Evolutionary conservation across 2,888 invertebrate species (phyloP).

Genomic region (Phortica okadai): DNA sequence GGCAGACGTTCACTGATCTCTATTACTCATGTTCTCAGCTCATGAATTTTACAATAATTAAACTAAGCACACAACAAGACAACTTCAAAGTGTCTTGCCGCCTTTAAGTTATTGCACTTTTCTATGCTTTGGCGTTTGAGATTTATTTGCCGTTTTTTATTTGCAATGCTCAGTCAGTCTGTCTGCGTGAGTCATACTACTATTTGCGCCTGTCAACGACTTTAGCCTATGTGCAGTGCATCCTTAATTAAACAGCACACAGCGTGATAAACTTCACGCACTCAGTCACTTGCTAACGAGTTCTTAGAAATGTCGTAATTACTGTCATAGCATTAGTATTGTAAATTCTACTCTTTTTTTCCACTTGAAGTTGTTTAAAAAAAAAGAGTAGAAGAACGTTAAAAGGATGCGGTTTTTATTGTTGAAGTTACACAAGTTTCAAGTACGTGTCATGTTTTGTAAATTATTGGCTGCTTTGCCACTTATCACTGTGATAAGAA

Average conservation of each 20-base stretch:
- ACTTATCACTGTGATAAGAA: not conserved
- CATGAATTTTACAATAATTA: conserved; percentile 27
- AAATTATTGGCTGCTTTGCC: not conserved
- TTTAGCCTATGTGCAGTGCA: conserved; percentile 61
- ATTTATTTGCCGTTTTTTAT: conserved; percentile 30
- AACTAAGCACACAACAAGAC: not conserved
- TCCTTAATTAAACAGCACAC: conserved; percentile 58
- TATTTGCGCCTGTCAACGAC: conserved; percentile 52
- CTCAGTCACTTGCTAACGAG: not conserved
- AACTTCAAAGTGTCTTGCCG: conserved; percentile 41
- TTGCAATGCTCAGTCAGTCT: conserved; percentile 12
- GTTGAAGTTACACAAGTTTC: conserved; percentile 2
- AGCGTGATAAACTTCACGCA: conserved; percentile 21
- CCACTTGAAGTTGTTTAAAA: not conserved
- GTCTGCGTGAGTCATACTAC: conserved; percentile 19
- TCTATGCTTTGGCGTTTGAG: conserved; percentile 38
- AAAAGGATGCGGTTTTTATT: conserved; percentile 16
- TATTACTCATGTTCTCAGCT: not conserved
- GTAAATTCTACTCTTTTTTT: not conserved
- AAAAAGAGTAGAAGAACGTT: not conserved
- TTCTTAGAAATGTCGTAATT: conserved; percentile 24
- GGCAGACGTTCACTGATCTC: conserved; percentile 1
- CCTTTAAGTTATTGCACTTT: conserved; percentile 55
- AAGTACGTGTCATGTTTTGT: conserved; percentile 12
- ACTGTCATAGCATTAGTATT: conserved; percentile 16